Evolutionary conservation across 1,140 invertebrate species (phyloP), one percentile per base, ranked within the genome.

Genomic region (Papilio helenus): DNA sequence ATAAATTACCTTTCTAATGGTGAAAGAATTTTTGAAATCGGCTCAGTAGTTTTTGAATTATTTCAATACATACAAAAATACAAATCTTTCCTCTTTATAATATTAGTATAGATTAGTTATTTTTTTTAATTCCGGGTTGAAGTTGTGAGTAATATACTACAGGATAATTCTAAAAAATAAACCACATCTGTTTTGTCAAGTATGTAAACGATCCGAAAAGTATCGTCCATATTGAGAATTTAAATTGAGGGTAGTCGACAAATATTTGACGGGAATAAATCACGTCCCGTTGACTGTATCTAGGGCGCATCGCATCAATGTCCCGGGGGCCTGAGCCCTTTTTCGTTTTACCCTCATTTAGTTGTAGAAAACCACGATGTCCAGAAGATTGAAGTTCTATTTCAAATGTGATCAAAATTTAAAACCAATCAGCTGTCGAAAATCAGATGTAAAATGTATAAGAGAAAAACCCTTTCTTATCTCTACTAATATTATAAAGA

Each of bases 251-350:
- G 61, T 68, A 68, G 26, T 68, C 61, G 61, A 16, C 61, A 68
- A 68, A 68, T 68, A 68, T 68, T 68, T 29, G 61, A 68, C 61
- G 61, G 61, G 61, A 68, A 68, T 68, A 68, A 68, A 68, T 68
- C 61, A 68, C 61, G 61, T 29, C 26, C 61, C 61, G 26, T 14
- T 68, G 61, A 68, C 61, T 68, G 23, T 68, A 68, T 68, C 61
- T 68, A 29, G 61, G 61, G 26, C 61, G 26, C 26, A 68, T 68
- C 61, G 61, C 61, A 68, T 68, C 61, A 68, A 68, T 68, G 34
- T 68, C 61, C 61, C 26, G 61, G 61, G 61, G 23, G 10, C 20
- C 55, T 7, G 55, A 68, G 23, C 23, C 61, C 61, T 68, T 68
- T 68, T 68, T 68, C 12, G 4, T 12, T 29, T 12, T 68, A 68